These are phyloP conservation scores for Lycocerus yunnanus DNA, from an alignment of 2,888 invertebrate genomes.

Conservation along the genomic window DNA sequence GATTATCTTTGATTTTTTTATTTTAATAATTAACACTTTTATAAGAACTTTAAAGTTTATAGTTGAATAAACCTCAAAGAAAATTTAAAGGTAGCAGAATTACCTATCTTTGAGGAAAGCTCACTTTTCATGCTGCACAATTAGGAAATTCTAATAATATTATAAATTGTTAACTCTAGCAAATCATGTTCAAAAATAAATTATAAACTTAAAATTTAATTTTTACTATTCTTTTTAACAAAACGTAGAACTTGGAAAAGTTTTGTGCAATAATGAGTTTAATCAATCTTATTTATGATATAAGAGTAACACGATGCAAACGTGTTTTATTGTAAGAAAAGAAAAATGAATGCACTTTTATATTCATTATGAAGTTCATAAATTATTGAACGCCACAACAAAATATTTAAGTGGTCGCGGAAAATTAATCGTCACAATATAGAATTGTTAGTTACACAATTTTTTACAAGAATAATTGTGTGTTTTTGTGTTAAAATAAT, in stretches of 20 bases:
- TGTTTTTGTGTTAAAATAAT: background rate
- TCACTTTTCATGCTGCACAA: background rate
- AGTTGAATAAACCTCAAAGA: background rate
- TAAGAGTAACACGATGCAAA: constrained; percentile 24
- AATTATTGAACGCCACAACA: constrained; percentile 21
- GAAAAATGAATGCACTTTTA: constrained; percentile 34
- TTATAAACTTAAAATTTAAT: background rate
- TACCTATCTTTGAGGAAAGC: background rate
- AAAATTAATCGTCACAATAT: constrained; percentile 24
- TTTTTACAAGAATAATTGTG: background rate
- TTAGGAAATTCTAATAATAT: background rate
- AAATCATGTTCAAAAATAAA: background rate
- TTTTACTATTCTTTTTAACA: background rate
- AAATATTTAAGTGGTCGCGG: constrained; percentile 20
- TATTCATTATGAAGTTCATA: constrained; percentile 31
- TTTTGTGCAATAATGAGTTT: constrained; percentile 2
- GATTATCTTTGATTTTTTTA: background rate
- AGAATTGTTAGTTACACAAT: background rate
- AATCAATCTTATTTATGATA: constrained; percentile 34
- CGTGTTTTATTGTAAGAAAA: constrained; percentile 27
- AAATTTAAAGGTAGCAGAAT: background rate
- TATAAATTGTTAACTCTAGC: background rate
- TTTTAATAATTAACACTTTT: background rate
- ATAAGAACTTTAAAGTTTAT: background rate
- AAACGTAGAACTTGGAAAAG: background rate